A percentile compares a stretch with the other conserved stretches of the same genome.
These are phyloP conservation scores for Phaonia tiefii DNA, from an alignment of 2,888 invertebrate genomes.

Conservation along the genomic window DNA sequence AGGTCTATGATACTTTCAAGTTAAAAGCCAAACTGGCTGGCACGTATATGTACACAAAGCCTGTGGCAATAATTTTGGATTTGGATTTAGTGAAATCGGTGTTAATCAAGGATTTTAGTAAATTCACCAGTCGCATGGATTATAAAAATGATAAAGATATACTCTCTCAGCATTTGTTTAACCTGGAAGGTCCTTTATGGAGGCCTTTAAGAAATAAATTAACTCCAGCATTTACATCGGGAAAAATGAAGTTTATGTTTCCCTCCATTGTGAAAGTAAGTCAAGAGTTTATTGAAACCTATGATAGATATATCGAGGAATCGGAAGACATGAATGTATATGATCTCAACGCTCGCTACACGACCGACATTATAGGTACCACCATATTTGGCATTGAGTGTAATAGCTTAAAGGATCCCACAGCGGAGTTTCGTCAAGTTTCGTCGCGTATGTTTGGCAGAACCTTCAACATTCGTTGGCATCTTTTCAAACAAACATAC, in stretches of 20 bases:
- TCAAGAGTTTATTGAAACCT: slow-evolving; percentile 65
- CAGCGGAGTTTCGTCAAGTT: slow-evolving; percentile 75
- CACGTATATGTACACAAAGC: slow-evolving; percentile 71
- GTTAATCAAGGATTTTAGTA: slow-evolving; percentile 78
- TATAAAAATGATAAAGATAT: slow-evolving; percentile 72
- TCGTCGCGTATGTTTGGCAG: slow-evolving; percentile 69
- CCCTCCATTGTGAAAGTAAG: slow-evolving; percentile 75
- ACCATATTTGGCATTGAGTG: slow-evolving; percentile 81
- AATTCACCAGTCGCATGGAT: slow-evolving; percentile 77
- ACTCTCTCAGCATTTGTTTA: slow-evolving; percentile 75
- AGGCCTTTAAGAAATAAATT: slow-evolving; percentile 80
- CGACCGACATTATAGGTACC: slow-evolving; percentile 81
- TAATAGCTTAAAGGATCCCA: slow-evolving; percentile 79
- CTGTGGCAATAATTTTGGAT: slow-evolving; percentile 72
- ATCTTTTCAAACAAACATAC: slow-evolving; percentile 70
- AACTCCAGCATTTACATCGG: slow-evolving; percentile 81
- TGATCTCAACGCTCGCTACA: slow-evolving; percentile 79
- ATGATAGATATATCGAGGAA: slow-evolving; percentile 42
- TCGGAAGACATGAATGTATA: slow-evolving; percentile 78
- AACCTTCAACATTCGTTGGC: slow-evolving; percentile 70
- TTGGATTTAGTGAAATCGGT: slow-evolving; percentile 77
- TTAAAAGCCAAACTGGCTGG: slow-evolving; percentile 71
- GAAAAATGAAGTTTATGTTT: slow-evolving; percentile 82
- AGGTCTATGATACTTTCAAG: slow-evolving; percentile 73
- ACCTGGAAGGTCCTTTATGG: slow-evolving; percentile 79